Conservation (phyloP, 2,888 invertebrate species). For the Trissolcus japonicus region DNA sequence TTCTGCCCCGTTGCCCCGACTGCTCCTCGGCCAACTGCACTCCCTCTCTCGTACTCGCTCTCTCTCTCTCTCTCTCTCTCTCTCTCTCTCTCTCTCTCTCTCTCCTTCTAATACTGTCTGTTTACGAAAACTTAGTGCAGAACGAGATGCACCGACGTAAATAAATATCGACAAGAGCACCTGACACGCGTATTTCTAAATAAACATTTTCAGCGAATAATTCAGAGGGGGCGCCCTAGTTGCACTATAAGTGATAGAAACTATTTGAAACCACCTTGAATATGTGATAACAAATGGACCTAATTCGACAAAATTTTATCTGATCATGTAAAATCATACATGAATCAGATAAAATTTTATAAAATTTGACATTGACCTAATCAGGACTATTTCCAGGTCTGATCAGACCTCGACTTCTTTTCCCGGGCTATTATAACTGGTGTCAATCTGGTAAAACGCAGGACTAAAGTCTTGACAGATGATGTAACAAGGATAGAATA, state of each 20-base stretch:
- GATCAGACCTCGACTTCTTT: too few relatives aligned
- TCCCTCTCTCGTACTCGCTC: background rate
- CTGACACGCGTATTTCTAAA: background rate
- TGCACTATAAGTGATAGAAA: background rate
- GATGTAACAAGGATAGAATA: conserved; percentile 50
- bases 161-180: background rate
- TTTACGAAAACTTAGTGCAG: conserved; percentile 28
- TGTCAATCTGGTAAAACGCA: conserved; percentile 34
- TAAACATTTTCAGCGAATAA: background rate
- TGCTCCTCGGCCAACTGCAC: conserved; percentile 15
- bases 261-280: background rate
- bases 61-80: too few relatives aligned
- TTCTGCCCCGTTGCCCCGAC: conserved; percentile 7
- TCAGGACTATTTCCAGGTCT: too few relatives aligned
- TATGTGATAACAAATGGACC: conserved; percentile 32
- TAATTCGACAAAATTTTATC: too few relatives aligned
- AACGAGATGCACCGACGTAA: background rate
- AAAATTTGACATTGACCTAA: too few relatives aligned
- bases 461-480: conserved; percentile 38
- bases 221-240: background rate
- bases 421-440: too few relatives aligned
- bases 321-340: too few relatives aligned
- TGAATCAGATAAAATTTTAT: too few relatives aligned
- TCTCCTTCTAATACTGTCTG: conserved; percentile 12
- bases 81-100: background rate